Evolutionary conservation across 2,888 invertebrate species (phyloP).

Genomic region (Eupsilia transversa): DNA sequence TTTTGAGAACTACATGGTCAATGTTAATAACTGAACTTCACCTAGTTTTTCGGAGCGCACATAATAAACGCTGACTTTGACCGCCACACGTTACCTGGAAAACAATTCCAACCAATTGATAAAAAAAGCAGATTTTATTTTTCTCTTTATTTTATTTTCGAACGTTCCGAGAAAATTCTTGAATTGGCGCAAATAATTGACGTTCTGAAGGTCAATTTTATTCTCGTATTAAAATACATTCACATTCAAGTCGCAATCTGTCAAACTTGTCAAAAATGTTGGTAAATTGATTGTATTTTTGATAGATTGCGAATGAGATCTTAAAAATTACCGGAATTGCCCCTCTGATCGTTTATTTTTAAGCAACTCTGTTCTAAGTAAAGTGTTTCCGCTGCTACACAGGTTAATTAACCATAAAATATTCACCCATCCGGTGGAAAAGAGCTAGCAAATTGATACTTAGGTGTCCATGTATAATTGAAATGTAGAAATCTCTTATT

Average conservation of each 20-base stretch:
- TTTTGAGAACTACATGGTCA: neutral
- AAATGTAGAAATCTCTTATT: neutral
- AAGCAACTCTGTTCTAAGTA: neutral
- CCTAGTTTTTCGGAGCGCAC: neutral
- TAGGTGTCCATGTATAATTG: neutral
- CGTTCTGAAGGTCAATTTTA: too few relatives aligned
- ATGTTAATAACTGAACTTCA: neutral
- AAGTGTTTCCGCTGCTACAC: neutral
- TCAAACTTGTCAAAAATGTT: too few relatives aligned
- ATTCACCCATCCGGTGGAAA: conserved; percentile 6
- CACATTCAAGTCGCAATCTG: too few relatives aligned
- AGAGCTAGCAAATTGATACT: conserved; percentile 12
- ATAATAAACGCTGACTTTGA: neutral
- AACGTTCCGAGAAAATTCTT: neutral
- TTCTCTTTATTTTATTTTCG: neutral
- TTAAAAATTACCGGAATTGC: too few relatives aligned
- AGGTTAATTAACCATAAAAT: conserved; percentile 40
- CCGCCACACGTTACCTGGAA: neutral
- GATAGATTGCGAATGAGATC: too few relatives aligned
- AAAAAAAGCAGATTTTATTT: conserved; percentile 10
- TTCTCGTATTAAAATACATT: too few relatives aligned
- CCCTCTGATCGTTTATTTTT: conserved; percentile 34
- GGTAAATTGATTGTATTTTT: too few relatives aligned
- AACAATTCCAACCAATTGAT: neutral
- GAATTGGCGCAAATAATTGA: conserved; percentile 12